Conservation (phyloP, 2,888 invertebrate species). For the Myathropa florea region DNA sequence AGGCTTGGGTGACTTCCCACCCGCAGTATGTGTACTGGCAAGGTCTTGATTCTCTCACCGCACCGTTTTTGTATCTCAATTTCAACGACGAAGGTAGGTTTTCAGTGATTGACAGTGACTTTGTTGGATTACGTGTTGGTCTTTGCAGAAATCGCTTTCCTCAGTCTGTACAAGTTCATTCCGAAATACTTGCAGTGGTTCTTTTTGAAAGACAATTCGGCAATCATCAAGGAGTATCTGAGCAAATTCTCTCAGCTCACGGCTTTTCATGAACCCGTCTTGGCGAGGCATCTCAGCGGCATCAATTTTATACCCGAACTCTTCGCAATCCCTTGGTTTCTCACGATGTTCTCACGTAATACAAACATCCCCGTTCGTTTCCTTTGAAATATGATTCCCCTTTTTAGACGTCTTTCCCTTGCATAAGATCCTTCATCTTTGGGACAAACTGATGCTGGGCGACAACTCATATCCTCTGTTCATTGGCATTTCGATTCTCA, state of each 20-base stretch:
- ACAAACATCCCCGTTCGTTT: constrained; percentile 74
- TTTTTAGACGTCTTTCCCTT: constrained; percentile 96
- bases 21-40: constrained; percentile 99
- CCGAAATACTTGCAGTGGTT: constrained; percentile 98
- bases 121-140: neutral
- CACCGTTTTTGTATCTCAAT: constrained; percentile 97
- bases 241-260: constrained; percentile 98
- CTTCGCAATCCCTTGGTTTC: constrained; percentile 99
- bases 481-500: constrained; percentile 95
- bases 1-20: constrained; percentile 97
- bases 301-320: constrained; percentile 98
- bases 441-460: constrained; percentile 97
- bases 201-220: constrained; percentile 97
- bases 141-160: constrained; percentile 92
- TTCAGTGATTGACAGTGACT: constrained; percentile 80
- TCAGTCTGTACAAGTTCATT: constrained; percentile 96
- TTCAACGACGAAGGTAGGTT: constrained; percentile 95
- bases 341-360: constrained; percentile 99
- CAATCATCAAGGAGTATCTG: constrained; percentile 97
- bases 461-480: constrained; percentile 96
- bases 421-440: constrained; percentile 97
- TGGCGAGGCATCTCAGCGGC: constrained; percentile 94
- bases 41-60: constrained; percentile 97
- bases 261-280: constrained; percentile 95
- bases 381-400: constrained; percentile 41